phyloP scores from a whole-genome alignment of 2,888 invertebrate genomes.

The Acronicta alni region DNA sequence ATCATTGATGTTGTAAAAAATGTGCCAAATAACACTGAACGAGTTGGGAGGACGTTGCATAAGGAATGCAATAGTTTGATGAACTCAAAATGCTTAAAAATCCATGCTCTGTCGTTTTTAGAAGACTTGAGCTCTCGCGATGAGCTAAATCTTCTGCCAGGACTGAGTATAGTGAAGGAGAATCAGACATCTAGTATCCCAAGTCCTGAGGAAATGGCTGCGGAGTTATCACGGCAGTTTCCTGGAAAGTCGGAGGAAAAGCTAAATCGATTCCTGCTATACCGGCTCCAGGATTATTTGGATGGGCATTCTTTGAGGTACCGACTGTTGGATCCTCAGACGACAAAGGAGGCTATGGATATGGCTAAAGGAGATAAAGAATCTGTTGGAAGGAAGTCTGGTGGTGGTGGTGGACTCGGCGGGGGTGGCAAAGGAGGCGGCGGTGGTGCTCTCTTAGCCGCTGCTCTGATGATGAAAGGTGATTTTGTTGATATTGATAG shows the following conservation, averaged over 20 bases:
- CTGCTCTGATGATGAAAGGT: constrained; percentile 91
- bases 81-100: constrained; percentile 93
- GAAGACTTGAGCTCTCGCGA: constrained; percentile 92
- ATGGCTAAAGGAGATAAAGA: constrained; percentile 81
- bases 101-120: constrained; percentile 93
- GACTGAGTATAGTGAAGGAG: constrained; percentile 93
- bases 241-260: constrained; percentile 94
- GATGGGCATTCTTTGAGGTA: constrained; percentile 93
- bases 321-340: constrained; percentile 91
- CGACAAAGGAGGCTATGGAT: constrained; percentile 89
- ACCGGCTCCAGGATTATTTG: constrained; percentile 91
- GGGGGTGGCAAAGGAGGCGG: constrained; percentile 78
- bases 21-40: constrained; percentile 62
- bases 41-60: constrained; percentile 77
- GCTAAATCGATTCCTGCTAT: constrained; percentile 92
- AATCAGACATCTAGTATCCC: constrained; percentile 77
- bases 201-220: constrained; percentile 90
- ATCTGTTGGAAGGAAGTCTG: constrained; percentile 80
- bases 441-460: constrained; percentile 87
- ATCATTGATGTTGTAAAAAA: constrained; percentile 62
- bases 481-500: constrained; percentile 26
- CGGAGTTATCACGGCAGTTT: constrained; percentile 92
- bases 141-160: constrained; percentile 92
- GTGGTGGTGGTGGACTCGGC: constrained; percentile 80
- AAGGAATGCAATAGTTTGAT: constrained; percentile 81